These are phyloP conservation scores for Stenopsyche tienmushanensis DNA, from an alignment of 1,140 invertebrate genomes.

Conservation along the genomic window DNA sequence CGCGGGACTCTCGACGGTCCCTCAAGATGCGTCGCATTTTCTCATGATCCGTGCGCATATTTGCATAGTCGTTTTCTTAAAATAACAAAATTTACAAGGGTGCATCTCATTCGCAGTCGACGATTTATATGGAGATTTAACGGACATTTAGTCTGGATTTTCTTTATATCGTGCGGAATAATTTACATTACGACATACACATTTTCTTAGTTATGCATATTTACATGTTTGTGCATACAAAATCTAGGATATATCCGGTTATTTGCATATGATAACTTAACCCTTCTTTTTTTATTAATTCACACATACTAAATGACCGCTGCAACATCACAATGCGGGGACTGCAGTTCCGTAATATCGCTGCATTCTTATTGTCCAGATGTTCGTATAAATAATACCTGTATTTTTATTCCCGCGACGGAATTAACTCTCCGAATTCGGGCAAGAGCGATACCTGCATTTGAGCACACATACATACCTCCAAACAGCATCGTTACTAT, in stretches of 20 bases:
- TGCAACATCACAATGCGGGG: slow-evolving; percentile 5
- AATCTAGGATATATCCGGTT: not conserved
- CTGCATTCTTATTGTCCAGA: not conserved
- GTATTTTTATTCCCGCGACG: no score
- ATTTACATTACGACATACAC: not conserved
- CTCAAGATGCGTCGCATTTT: no score
- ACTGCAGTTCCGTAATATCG: slow-evolving; percentile 23
- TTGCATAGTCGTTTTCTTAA: not conserved
- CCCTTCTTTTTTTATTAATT: slow-evolving; percentile 16
- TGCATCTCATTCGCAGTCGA: not conserved
- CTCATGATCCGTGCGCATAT: slow-evolving; percentile 6
- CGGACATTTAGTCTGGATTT: no score
- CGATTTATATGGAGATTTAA: slow-evolving; percentile 3
- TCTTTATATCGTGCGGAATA: not conserved
- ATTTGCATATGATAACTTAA: not conserved
- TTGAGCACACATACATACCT: no score
- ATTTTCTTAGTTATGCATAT: not conserved
- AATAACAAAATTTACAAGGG: not conserved
- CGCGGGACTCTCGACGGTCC: no score
- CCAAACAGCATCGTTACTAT: no score
- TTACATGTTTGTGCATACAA: not conserved
- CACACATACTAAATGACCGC: slow-evolving; percentile 31
- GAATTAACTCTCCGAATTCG: no score
- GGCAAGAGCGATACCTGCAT: no score
- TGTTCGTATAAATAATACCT: not conserved